These are phyloP conservation scores for Steinernema scapterisci DNA, from an alignment of 2,888 invertebrate genomes.

Conservation along the genomic window DNA sequence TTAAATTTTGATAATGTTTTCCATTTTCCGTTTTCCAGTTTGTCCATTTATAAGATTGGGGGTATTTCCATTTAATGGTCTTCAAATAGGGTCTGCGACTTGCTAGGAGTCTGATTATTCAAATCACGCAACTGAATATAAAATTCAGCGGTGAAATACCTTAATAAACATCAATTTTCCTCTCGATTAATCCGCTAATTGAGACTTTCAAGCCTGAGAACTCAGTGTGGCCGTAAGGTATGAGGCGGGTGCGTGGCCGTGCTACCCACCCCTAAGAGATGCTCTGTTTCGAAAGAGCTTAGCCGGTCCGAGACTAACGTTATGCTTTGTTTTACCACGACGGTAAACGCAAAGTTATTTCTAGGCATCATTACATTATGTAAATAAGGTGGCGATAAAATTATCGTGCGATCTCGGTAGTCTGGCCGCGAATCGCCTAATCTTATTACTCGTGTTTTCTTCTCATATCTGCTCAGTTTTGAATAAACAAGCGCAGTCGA, in stretches of 20 bases:
- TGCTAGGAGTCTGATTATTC: slow-evolving; percentile 12
- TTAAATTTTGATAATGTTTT: slow-evolving; percentile 1
- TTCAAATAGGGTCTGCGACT: neutral
- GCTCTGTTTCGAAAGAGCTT: no score
- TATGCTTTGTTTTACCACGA: no score
- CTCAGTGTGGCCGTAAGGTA: no score
- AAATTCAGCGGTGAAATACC: neutral
- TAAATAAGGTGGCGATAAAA: neutral
- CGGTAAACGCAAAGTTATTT: no score
- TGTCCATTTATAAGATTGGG: no score
- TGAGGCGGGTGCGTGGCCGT: no score
- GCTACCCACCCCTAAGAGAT: no score
- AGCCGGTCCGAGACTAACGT: no score
- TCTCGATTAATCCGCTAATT: neutral
- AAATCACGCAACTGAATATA: slow-evolving; percentile 18
- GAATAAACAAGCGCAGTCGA: slow-evolving; percentile 25
- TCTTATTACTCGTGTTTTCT: slow-evolving; percentile 27
- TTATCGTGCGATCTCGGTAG: slow-evolving; percentile 31
- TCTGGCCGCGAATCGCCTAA: slow-evolving; percentile 9
- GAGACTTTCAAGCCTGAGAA: neutral
- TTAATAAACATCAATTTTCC: slow-evolving; percentile 20
- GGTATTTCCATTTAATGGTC: no score
- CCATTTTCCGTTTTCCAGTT: no score
- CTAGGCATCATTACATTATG: neutral
- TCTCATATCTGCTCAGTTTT: slow-evolving; percentile 24